phyloP scores from a whole-genome alignment of 2,797 vertebrate genomes.

The Clarias laeviceps region DNA sequence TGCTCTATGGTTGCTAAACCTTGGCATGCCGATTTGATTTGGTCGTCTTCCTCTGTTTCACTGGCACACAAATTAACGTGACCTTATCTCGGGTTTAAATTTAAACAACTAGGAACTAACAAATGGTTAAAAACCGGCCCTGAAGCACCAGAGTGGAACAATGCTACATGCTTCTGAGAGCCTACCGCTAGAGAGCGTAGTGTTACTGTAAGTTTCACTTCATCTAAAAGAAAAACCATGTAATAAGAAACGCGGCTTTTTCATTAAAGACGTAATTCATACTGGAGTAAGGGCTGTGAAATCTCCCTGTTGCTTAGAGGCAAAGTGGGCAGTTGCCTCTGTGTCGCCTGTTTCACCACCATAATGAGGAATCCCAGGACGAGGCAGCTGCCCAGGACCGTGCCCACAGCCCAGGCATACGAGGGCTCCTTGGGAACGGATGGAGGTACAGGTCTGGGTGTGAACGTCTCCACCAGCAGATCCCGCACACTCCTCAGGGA shows the following conservation, averaged over 20 bases:
- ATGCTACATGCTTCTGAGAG: conserved; percentile 49
- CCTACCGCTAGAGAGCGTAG: conserved; percentile 18
- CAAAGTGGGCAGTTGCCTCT: conserved; percentile 73
- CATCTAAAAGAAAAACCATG: conserved; percentile 27
- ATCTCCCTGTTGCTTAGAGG: conserved; percentile 80
- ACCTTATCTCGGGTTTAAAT: conserved; percentile 26
- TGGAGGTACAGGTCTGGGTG: conserved; percentile 33
- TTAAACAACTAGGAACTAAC: conserved; percentile 9
- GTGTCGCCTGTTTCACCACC: conserved; percentile 81
- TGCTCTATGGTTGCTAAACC: conserved; percentile 47
- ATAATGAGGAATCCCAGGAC: conserved; percentile 81
- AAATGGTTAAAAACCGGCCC: conserved; percentile 17
- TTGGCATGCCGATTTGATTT: conserved; percentile 35
- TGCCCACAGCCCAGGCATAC: conserved; percentile 77
- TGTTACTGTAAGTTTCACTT: conserved; percentile 21
- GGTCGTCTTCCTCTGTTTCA: conserved; percentile 8
- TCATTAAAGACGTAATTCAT: conserved; percentile 72
- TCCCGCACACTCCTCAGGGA: conserved; percentile 81
- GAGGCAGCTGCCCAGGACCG: conserved; percentile 79
- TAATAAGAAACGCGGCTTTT: conserved; percentile 22
- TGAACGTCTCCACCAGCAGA: conserved; percentile 71
- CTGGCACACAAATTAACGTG: conserved; percentile 6
- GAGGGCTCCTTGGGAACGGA: conserved; percentile 58
- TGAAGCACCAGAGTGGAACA: conserved; percentile 45
- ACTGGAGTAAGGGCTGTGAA: conserved; percentile 84